Base-by-base conservation (phyloP, 2,888 invertebrate genomes). In the Aphelenchoides bicaudatus region DNA sequence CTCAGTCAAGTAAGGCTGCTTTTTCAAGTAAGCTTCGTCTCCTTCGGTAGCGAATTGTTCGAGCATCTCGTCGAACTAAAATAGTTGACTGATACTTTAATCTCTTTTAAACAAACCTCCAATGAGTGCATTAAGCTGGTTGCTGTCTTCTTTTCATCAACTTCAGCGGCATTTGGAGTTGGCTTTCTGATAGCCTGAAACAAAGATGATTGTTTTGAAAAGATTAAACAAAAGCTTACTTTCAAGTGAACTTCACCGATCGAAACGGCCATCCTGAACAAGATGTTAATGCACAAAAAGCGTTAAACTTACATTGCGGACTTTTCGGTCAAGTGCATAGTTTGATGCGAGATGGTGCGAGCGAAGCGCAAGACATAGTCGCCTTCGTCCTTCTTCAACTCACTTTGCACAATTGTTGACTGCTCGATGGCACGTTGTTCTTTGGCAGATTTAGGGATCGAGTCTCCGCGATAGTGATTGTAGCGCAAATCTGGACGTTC, bases 341-440 rank as follows among this genome's bases (percentile, higher is more conserved):
- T 58, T 59, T 75, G 70, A 58, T 75, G 68, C 27, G 74, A 74
- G 54, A 65, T 56, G 48, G 57, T 46, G 37, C 31, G 47, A 37
- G 62, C 57, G n/a, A 39, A n/a, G 4, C 61, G 38, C 56, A 71
- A 34, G 37, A 59, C 56, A 65, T 66, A 74, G 30, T 74, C 61
- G 56, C 48, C 59, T 16, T 19, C 37, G n/a, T 59, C 47, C 13
- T 37, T 37, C 21, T 60, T 46, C 1, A 59, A 43, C 52, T 59
- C 59, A 61, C 68, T 58, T 48, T 61, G 64, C 65, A 73, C 69
- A 48, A 72, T 67, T 48, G 52, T 51, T n/a, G 52, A 51, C 19
- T 38, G 38, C 3, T 51, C 37, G 4, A 51, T 34, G 8, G 19
- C 52, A 10, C 37, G 52, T 10, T 51, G 37, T 2, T 31, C 16